Conservation (phyloP, 2,888 invertebrate genomes). For the Himalopsyche tibetana region DNA sequence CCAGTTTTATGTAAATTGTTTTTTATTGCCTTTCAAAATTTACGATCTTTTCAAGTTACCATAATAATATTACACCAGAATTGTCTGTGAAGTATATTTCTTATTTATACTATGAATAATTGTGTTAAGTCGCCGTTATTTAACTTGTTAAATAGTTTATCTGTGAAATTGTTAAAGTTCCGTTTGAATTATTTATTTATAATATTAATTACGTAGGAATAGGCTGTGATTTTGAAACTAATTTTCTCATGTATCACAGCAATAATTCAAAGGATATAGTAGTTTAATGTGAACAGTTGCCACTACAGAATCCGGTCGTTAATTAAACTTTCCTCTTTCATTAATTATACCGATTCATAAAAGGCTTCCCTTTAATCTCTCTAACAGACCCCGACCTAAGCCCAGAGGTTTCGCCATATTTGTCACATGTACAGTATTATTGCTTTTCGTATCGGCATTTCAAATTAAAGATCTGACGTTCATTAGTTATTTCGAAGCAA, state of each 20-base stretch:
- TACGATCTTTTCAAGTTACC: too few species aligned
- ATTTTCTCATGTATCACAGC: constrained; percentile 28
- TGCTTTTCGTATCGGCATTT: neutral
- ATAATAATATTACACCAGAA: too few species aligned
- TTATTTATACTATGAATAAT: too few species aligned
- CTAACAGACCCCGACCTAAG: constrained; percentile 24
- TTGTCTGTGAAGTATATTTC: too few species aligned
- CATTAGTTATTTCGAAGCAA: too few species aligned
- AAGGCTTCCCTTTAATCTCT: constrained; percentile 29
- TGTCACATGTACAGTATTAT: neutral
- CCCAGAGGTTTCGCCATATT: neutral
- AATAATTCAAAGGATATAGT: constrained; percentile 8
- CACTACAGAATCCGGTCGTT: constrained; percentile 31
- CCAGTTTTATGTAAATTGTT: too few species aligned
- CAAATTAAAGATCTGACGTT: neutral
- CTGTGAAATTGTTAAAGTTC: too few species aligned
- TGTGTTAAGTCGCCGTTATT: too few species aligned
- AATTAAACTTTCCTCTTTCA: constrained; percentile 31
- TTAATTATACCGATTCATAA: constrained; percentile 40
- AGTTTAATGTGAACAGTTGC: constrained; percentile 17
- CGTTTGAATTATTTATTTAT: too few species aligned
- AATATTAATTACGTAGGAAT: neutral
- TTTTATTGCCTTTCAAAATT: too few species aligned
- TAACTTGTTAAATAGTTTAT: too few species aligned
- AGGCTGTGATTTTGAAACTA: neutral